Evolutionary conservation across 2,797 vertebrate genomes (phyloP).

Genomic region (Poeciliopsis gracilis): DNA sequence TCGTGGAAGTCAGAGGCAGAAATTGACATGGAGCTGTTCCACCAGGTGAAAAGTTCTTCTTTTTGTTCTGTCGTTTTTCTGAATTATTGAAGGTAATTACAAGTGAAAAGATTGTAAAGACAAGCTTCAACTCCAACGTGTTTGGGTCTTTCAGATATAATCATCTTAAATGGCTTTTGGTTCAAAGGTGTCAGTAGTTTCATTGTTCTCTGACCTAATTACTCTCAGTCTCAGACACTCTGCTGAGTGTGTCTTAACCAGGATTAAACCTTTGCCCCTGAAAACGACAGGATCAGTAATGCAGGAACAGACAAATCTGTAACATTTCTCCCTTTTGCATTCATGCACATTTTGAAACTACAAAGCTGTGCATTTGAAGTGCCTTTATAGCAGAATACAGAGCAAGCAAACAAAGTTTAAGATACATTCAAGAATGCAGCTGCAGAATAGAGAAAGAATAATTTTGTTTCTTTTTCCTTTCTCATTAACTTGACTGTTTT

Average conservation of each 20-base stretch:
- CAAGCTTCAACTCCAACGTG: constrained; percentile 51
- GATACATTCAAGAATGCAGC: not conserved
- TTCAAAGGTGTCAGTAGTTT: constrained; percentile 69
- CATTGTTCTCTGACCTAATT: constrained; percentile 76
- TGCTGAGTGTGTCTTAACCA: constrained; percentile 55
- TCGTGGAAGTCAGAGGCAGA: constrained; percentile 98
- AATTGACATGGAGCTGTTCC: constrained; percentile 99
- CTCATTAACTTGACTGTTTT: not conserved
- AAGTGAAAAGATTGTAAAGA: constrained; percentile 52
- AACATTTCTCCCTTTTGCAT: not conserved
- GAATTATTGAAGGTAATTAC: constrained; percentile 35
- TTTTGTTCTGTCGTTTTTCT: constrained; percentile 17
- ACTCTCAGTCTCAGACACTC: constrained; percentile 32
- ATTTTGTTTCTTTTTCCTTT: not conserved
- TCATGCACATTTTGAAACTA: not conserved
- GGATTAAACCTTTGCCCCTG: constrained; percentile 51
- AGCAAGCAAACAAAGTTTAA: not conserved
- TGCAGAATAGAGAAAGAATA: not conserved
- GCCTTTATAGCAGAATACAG: not conserved
- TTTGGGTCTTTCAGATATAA: constrained; percentile 63
- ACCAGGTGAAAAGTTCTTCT: constrained; percentile 86
- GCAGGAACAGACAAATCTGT: constrained; percentile 14
- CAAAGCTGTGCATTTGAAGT: not conserved
- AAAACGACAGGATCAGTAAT: constrained; percentile 36
- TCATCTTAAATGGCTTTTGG: constrained; percentile 68